Evolutionary conservation across 2,797 vertebrate species (phyloP).

Genomic region (Sternarchorhynchus goeldii): DNA sequence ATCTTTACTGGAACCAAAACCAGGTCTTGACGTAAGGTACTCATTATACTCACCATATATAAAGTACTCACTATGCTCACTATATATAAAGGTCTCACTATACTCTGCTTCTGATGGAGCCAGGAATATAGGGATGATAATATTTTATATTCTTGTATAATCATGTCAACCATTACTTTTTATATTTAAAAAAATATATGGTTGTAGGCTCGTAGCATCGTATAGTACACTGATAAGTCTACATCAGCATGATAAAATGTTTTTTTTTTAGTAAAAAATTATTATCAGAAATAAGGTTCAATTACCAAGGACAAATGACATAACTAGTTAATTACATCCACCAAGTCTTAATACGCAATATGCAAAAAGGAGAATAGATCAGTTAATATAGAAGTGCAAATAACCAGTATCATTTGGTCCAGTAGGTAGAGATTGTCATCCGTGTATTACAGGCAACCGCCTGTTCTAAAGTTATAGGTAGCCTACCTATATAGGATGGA

Average conservation of each 20-base stretch:
- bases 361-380: neutral
- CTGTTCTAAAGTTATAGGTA: conserved; percentile 3
- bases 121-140: conserved; percentile 22
- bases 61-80: neutral
- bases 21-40: neutral
- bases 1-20: conserved; percentile 25
- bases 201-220: neutral
- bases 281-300: neutral
- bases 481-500: neutral
- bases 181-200: neutral
- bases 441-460: neutral
- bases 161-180: neutral
- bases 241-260: neutral
- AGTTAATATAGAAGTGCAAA: too few relatives aligned
- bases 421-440: neutral
- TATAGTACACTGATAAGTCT: neutral
- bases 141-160: neutral
- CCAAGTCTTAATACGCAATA: neutral
- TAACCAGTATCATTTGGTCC: neutral
- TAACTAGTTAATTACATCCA: too few relatives aligned
- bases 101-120: conserved; percentile 25
- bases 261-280: conserved; percentile 11
- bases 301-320: neutral
- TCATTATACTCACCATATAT: too few relatives aligned
- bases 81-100: neutral